These are phyloP conservation scores for Argya squamiceps DNA, from an alignment of 2,797 vertebrate species.

Conservation along the genomic window DNA sequence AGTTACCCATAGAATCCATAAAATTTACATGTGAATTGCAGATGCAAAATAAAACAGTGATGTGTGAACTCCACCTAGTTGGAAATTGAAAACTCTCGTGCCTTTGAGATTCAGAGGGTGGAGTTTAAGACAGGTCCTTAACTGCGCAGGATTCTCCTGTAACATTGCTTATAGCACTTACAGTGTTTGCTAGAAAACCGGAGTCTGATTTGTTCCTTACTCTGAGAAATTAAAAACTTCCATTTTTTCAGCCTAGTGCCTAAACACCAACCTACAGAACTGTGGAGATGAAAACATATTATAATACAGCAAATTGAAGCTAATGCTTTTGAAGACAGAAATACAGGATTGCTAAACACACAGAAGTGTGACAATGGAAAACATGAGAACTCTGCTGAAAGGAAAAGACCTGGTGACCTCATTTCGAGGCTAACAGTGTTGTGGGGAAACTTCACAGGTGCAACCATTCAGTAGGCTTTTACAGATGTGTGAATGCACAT, in stretches of 20 bases:
- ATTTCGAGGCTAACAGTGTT: background rate
- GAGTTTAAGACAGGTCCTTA: background rate
- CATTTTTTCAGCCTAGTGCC: background rate
- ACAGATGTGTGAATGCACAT: background rate
- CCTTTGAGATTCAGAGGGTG: background rate
- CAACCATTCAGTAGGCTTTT: background rate
- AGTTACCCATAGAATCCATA: background rate
- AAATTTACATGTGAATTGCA: constrained; percentile 17
- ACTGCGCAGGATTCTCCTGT: background rate
- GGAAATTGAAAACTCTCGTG: background rate
- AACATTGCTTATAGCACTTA: background rate
- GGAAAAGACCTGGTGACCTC: background rate
- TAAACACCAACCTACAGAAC: background rate
- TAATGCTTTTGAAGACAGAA: background rate
- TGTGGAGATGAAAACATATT: background rate
- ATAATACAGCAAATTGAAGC: background rate
- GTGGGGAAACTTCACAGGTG: background rate
- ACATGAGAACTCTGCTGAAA: background rate
- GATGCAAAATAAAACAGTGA: background rate
- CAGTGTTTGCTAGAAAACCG: background rate
- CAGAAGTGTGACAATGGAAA: background rate
- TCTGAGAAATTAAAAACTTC: background rate
- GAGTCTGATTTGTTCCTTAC: background rate
- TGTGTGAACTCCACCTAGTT: background rate
- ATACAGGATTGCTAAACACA: background rate